Conservation (phyloP, 2,113 vertebrate species). For the Melanerpes formicivorus region DNA sequence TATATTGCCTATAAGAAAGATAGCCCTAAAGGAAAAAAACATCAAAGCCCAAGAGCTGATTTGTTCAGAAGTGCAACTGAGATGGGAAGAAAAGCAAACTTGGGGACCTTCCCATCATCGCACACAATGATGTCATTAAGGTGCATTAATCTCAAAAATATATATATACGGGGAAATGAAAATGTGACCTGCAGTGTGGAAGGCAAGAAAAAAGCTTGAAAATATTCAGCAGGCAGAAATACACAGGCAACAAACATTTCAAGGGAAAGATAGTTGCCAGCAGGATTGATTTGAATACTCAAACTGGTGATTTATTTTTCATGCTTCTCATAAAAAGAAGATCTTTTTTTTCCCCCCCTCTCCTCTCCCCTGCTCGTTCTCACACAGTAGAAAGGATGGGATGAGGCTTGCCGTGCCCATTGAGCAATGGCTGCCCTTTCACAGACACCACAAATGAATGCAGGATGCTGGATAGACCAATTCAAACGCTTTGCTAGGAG, state of each 20-base stretch:
- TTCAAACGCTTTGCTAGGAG: slow-evolving; percentile 41
- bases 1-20: slow-evolving; percentile 19
- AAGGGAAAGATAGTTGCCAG: slow-evolving; percentile 73
- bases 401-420: slow-evolving; percentile 44
- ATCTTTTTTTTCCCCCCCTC: background rate
- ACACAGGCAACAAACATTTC: slow-evolving; percentile 70
- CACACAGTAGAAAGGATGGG: slow-evolving; percentile 35
- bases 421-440: slow-evolving; percentile 68
- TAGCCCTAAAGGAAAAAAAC: slow-evolving; percentile 33
- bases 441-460: slow-evolving; percentile 64
- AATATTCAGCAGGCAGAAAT: slow-evolving; percentile 69
- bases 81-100: slow-evolving; percentile 57
- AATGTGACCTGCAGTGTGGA: background rate
- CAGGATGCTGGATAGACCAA: slow-evolving; percentile 33
- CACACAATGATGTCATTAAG: slow-evolving; percentile 43
- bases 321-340: slow-evolving; percentile 64
- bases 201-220: slow-evolving; percentile 51
- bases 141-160: slow-evolving; percentile 51
- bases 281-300: slow-evolving; percentile 74
- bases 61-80: slow-evolving; percentile 37
- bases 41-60: slow-evolving; percentile 43
- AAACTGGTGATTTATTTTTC: slow-evolving; percentile 70
- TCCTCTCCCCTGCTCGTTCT: background rate
- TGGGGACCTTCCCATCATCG: background rate
- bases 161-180: background rate